phyloP scores from a whole-genome alignment of 2,888 invertebrate species.

The Melikaiella ostensackeni region DNA sequence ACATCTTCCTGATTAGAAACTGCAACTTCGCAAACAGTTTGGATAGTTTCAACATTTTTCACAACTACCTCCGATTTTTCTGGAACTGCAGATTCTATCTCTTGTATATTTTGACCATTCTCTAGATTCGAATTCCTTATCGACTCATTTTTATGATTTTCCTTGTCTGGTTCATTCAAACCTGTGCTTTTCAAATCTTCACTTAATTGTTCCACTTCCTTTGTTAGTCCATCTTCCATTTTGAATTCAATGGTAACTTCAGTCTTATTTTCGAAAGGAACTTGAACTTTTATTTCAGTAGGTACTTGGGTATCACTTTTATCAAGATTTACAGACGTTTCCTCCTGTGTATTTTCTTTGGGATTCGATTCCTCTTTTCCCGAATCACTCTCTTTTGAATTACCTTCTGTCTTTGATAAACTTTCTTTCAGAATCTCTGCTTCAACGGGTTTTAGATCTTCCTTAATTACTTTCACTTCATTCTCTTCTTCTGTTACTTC shows the following conservation, averaged over 20 bases:
- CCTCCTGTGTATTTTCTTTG: background rate
- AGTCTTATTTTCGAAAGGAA: constrained; percentile 19
- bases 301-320: background rate
- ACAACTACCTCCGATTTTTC: background rate
- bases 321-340: constrained; percentile 5
- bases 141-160: constrained; percentile 28
- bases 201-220: constrained; percentile 1
- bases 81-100: background rate
- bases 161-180: constrained; percentile 4
- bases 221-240: background rate
- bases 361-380: background rate
- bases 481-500: constrained; percentile 41
- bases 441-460: background rate
- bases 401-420: background rate
- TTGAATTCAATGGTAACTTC: background rate
- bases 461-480: constrained; percentile 8
- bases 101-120: background rate
- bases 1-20: constrained; percentile 8
- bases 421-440: background rate
- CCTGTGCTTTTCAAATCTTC: constrained; percentile 4
- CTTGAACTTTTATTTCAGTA: background rate
- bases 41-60: background rate
- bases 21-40: background rate
- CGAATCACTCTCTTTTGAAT: background rate
- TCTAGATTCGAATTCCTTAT: background rate